Evolutionary conservation across 2,888 invertebrate species (phyloP), one percentile per base, ranked within the genome.

Genomic region (Calliopum simillimum): DNA sequence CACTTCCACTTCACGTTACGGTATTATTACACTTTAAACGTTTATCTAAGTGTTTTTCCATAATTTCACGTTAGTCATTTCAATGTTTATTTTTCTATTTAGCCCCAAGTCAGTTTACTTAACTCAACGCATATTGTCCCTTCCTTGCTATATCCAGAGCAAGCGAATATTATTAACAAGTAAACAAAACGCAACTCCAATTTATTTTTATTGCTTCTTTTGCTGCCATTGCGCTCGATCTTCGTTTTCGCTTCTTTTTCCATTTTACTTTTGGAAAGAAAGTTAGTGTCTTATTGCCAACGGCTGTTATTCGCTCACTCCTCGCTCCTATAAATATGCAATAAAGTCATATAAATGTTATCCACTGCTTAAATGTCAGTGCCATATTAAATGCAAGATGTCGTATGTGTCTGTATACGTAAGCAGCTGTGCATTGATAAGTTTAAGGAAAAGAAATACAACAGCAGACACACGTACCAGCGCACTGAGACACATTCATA

Each of bases 151-250:
- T 49, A 49, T 49, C 49, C n/a, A 6, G 1, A 19, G 19, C 21
- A 43, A 21, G 16, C 56, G 56, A 49, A 41, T 49, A 47, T 49
- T 33, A 43, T 44, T 55, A 41, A 41, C 55, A 58, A 62, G 63
- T 58, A 46, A 70, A 49, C 62, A 62, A 49, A 41, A 46, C 23
- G 61, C 69, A 69, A 69, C 63, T 63, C n/a, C 43, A 49, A 59
- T 65, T 70, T 59, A 53, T 55, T 79, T 80, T 76, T 79, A 80
- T 78, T 79, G 76, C 74, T 72, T 66, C 53, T 44, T 61, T 33
- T 21, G 16, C 51, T 51, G 21, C 11, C 21, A 51, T n/a, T 16
- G n/a, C n/a, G 13, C 4, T 51, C 3, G 11, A 51, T 51, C 21
- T 16, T 21, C 21, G 19, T n/a, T 19, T 51, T 47, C 47, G 3